phyloP scores from a whole-genome alignment of 2,888 invertebrate species.

The Aleiodes alternator region DNA sequence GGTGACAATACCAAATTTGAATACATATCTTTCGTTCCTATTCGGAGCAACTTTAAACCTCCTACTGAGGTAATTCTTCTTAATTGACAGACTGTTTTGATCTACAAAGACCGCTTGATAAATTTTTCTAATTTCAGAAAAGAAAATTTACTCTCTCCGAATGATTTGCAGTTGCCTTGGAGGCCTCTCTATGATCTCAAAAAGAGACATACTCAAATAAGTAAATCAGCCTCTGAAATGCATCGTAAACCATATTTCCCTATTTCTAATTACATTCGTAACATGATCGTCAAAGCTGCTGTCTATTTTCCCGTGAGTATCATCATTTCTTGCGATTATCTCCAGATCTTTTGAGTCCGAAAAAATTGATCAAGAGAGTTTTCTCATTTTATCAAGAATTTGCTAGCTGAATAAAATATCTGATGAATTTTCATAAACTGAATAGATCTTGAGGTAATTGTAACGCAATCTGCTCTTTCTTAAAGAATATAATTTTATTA shows the following conservation, averaged over 20 bases:
- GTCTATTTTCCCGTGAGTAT: slow-evolving; percentile 76
- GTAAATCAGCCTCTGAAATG: slow-evolving; percentile 78
- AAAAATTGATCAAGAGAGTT: too few species aligned
- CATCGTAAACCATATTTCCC: slow-evolving; percentile 71
- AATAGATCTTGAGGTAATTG: too few species aligned
- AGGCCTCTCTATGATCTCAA: slow-evolving; percentile 82
- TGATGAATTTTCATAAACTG: not conserved
- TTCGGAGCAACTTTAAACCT: slow-evolving; percentile 81
- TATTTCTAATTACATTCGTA: slow-evolving; percentile 61
- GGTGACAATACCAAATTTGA: slow-evolving; percentile 85
- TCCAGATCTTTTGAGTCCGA: slow-evolving; percentile 27
- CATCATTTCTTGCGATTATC: slow-evolving; percentile 38
- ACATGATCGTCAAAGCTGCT: slow-evolving; percentile 63
- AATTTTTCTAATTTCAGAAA: slow-evolving; percentile 65
- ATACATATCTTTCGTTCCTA: slow-evolving; percentile 84
- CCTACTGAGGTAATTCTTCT: slow-evolving; percentile 84
- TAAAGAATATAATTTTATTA: too few species aligned
- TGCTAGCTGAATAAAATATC: too few species aligned
- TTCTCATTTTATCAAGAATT: too few species aligned
- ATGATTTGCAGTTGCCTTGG: slow-evolving; percentile 91
- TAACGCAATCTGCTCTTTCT: too few species aligned
- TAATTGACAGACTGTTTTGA: not conserved
- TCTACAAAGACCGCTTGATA: too few species aligned
- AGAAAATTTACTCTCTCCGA: slow-evolving; percentile 84
- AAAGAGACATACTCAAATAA: slow-evolving; percentile 78